Percentiles rank a stretch among this genome's conserved stretches.
phyloP scores from a whole-genome alignment of 1,140 invertebrate species.

The Himalopsyche phryganea region DNA sequence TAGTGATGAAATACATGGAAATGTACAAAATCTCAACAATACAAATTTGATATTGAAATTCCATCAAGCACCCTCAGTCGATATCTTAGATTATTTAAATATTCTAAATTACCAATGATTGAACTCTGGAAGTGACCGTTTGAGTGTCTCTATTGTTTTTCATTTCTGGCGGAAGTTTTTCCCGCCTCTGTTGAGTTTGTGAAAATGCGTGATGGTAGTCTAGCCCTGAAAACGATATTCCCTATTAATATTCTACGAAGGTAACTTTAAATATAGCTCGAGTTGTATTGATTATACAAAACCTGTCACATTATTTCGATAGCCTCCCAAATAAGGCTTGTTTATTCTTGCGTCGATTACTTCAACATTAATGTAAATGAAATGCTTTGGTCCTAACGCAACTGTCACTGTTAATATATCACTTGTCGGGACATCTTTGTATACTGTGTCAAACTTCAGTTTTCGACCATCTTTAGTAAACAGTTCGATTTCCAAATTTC shows the following conservation, averaged over 20 bases:
- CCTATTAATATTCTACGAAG: no score
- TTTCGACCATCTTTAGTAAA: conserved; percentile 44
- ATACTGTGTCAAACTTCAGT: conserved; percentile 46
- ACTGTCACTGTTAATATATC: conserved; percentile 55
- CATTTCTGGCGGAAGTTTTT: conserved; percentile 48
- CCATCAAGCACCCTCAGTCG: no score
- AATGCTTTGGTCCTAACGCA: conserved; percentile 42
- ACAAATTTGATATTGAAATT: no score
- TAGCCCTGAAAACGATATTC: conserved; percentile 25
- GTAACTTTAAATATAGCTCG: no score
- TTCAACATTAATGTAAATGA: conserved; percentile 56
- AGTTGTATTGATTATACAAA: not conserved
- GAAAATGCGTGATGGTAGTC: conserved; percentile 62
- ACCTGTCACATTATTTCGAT: conserved; percentile 55
- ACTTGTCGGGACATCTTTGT: conserved; percentile 46
- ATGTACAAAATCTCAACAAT: no score
- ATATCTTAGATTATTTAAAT: no score
- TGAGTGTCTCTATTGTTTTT: conserved; percentile 58
- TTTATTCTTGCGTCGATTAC: conserved; percentile 54
- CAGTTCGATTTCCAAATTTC: conserved; percentile 48
- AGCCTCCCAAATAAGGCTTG: conserved; percentile 64
- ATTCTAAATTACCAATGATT: conserved; percentile 17
- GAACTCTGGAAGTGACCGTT: conserved; percentile 44
- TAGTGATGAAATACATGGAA: no score
- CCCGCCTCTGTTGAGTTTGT: conserved; percentile 58